Percentiles rank a stretch among this genome's conserved stretches.
Evolutionary conservation across 2,113 vertebrate genomes (phyloP).

Genomic region (Hyaena hyaena): DNA sequence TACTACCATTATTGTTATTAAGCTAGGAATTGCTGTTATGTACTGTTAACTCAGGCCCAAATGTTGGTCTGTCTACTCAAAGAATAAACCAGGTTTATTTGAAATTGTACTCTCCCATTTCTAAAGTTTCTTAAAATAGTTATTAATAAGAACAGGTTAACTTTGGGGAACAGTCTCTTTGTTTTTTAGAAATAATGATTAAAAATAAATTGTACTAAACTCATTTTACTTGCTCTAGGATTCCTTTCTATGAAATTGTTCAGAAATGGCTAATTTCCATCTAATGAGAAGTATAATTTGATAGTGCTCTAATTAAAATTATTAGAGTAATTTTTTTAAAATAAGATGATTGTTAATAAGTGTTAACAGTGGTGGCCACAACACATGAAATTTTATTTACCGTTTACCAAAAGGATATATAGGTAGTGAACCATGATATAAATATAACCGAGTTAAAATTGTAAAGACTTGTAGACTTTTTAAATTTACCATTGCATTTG

Average conservation of each 20-base stretch:
- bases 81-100: neutral
- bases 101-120: neutral
- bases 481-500: slow-evolving; percentile 62
- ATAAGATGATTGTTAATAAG: neutral
- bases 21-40: neutral
- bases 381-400: neutral
- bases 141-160: neutral
- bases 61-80: neutral
- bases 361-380: neutral
- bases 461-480: slow-evolving; percentile 67
- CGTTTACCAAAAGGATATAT: neutral
- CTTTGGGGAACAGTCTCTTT: neutral
- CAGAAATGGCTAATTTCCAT: neutral
- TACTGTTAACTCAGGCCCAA: neutral
- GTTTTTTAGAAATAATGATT: neutral
- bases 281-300: neutral
- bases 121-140: neutral
- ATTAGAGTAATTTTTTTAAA: neutral
- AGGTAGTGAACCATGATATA: neutral
- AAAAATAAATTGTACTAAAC: neutral
- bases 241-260: slow-evolving; percentile 45
- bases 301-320: neutral
- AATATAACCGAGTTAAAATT: slow-evolving; percentile 52
- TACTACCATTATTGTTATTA: neutral
- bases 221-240: neutral